Percentiles rank a stretch among this genome's conserved stretches.
Evolutionary conservation across 2,113 vertebrate species (phyloP).

Genomic region (Montifringilla adamsi): DNA sequence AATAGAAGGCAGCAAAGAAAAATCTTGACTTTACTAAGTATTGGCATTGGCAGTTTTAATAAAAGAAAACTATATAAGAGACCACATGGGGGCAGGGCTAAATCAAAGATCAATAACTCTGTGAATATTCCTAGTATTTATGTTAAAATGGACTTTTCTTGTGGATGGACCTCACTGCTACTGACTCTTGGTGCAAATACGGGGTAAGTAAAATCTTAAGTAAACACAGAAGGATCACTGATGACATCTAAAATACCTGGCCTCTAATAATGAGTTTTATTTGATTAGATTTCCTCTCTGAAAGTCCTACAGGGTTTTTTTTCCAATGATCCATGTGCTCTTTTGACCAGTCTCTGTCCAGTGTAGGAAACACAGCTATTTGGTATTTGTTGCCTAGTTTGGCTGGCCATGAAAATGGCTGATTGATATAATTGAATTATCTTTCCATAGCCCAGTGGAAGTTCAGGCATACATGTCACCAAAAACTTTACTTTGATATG

Average conservation of each 20-base stretch:
- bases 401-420: not conserved
- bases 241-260: not conserved
- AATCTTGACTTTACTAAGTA: not conserved
- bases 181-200: not conserved
- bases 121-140: not conserved
- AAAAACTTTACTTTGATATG: not conserved
- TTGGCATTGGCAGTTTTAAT: not conserved
- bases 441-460: not conserved
- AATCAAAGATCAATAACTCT: conserved; percentile 21
- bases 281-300: not conserved
- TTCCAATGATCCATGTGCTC: not conserved
- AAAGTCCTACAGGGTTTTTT: not conserved
- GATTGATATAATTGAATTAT: not conserved
- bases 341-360: not conserved
- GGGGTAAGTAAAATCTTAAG: not conserved
- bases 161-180: not conserved
- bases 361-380: not conserved
- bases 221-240: not conserved
- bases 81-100: conserved; percentile 56
- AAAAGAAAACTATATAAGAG: not conserved
- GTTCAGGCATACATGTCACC: not conserved
- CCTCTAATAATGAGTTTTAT: not conserved
- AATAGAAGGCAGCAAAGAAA: not conserved
- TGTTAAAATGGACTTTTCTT: not conserved
- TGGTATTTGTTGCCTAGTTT: not conserved